Conservation (phyloP, 2,888 invertebrate species). For the Eretmocerus hayati region DNA sequence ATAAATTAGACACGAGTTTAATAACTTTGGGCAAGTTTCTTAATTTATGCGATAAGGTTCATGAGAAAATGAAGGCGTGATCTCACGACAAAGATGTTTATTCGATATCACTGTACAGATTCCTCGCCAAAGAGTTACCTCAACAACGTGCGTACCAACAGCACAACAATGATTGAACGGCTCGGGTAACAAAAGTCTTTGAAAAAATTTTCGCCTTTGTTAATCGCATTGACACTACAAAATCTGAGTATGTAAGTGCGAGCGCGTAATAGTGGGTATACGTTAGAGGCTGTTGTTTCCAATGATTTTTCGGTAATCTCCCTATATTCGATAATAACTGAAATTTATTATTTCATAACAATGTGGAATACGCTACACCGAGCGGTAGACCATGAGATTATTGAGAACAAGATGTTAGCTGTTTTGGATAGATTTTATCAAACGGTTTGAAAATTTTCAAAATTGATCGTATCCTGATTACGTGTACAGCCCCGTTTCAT, state of each 20-base stretch:
- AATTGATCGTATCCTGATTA: constrained; percentile 15
- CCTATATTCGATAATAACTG: constrained; percentile 32
- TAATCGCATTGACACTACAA: constrained; percentile 30
- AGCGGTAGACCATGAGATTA: constrained; percentile 43
- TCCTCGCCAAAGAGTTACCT: constrained; percentile 40
- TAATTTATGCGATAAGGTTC: too few relatives aligned
- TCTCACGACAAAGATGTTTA: constrained; percentile 45
- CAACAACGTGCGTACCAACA: constrained; percentile 42
- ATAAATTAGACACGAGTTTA: too few relatives aligned
- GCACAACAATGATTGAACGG: constrained; percentile 42
- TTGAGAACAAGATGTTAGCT: constrained; percentile 32
- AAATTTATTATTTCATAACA: constrained; percentile 37
- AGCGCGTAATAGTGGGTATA: constrained; percentile 25
- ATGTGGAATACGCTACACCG: constrained; percentile 41
- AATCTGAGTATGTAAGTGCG: constrained; percentile 27
- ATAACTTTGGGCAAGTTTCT: too few relatives aligned
- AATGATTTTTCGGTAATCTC: constrained; percentile 27
- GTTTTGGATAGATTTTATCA: constrained; percentile 21
- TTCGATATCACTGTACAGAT: constrained; percentile 46
- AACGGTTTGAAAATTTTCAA: constrained; percentile 17
- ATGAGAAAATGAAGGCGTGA: constrained; percentile 14
- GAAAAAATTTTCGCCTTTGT: constrained; percentile 24
- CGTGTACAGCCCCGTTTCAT: constrained; percentile 29
- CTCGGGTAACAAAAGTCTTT: constrained; percentile 33
- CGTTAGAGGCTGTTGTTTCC: constrained; percentile 26